A percentile compares a stretch with the other conserved stretches of the same genome.
phyloP scores from a whole-genome alignment of 1,140 invertebrate species.

The Periplaneta americana region DNA sequence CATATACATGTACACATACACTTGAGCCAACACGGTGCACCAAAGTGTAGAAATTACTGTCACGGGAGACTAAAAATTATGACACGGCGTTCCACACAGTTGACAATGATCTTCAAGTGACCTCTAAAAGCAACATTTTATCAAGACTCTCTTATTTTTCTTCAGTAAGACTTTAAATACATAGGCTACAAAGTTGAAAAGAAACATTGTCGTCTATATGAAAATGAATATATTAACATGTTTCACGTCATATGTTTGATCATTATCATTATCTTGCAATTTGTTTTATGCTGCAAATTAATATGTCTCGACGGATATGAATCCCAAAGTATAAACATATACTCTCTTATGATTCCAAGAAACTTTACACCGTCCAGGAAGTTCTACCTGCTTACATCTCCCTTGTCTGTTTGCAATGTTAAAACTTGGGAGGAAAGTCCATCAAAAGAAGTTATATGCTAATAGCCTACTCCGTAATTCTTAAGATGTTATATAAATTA shows the following conservation, averaged over 20 bases:
- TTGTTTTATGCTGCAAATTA: too few relatives aligned
- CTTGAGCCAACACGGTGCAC: neutral
- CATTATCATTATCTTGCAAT: neutral
- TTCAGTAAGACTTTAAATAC: too few relatives aligned
- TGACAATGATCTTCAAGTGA: neutral
- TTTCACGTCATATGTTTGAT: neutral
- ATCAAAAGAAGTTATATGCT: too few relatives aligned
- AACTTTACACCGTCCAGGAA: too few relatives aligned
- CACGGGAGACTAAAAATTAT: neutral
- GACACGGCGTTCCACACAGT: neutral
- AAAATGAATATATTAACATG: neutral
- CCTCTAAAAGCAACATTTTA: neutral
- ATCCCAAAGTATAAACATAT: too few relatives aligned
- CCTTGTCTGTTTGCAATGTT: too few relatives aligned
- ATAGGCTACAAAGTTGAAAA: neutral
- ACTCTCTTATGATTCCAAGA: too few relatives aligned
- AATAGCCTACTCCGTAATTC: too few relatives aligned
- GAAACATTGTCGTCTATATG: neutral
- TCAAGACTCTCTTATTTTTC: neutral
- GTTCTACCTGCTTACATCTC: too few relatives aligned
- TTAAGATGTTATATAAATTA: too few relatives aligned
- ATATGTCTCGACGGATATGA: too few relatives aligned
- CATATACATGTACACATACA: neutral
- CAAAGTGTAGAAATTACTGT: neutral
- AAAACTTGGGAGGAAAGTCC: too few relatives aligned